Conservation (phyloP, 30 jellyfish, hydroid and myxozoan species). For the Hydra vulgaris region DNA sequence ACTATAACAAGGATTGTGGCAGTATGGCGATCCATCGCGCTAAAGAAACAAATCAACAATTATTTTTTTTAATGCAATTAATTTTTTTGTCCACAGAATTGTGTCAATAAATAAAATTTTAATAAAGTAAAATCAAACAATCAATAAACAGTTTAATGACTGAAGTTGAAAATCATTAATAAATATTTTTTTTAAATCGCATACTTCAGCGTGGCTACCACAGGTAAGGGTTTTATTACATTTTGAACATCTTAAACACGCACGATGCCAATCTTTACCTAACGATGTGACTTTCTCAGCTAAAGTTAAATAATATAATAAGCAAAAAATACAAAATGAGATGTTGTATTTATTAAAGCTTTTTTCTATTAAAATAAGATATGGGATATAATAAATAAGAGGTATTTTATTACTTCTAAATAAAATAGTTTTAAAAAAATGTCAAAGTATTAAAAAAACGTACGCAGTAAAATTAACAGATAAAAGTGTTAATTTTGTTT, state of each 20-base stretch:
- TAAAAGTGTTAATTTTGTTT: no score
- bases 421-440: no score
- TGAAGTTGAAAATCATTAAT: no score
- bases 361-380: no score
- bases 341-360: background rate
- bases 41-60: background rate
- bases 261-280: slow-evolving; percentile 91
- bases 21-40: slow-evolving; percentile 73
- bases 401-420: no score
- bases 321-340: background rate
- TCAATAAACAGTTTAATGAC: no score
- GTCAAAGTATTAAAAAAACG: no score
- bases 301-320: background rate
- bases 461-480: no score
- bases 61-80: background rate
- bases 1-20: slow-evolving; percentile 72
- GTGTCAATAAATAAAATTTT: no score
- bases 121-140: no score
- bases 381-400: no score
- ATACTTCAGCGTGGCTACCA: slow-evolving; percentile 88
- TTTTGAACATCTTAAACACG: slow-evolving; percentile 61
- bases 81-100: background rate
- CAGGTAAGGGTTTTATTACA: slow-evolving; percentile 61
- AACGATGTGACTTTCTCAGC: slow-evolving; percentile 90
- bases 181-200: no score